These are phyloP conservation scores for Actinia equina DNA, from an alignment of 64 coral and sea anemone genomes.

Conservation along the genomic window DNA sequence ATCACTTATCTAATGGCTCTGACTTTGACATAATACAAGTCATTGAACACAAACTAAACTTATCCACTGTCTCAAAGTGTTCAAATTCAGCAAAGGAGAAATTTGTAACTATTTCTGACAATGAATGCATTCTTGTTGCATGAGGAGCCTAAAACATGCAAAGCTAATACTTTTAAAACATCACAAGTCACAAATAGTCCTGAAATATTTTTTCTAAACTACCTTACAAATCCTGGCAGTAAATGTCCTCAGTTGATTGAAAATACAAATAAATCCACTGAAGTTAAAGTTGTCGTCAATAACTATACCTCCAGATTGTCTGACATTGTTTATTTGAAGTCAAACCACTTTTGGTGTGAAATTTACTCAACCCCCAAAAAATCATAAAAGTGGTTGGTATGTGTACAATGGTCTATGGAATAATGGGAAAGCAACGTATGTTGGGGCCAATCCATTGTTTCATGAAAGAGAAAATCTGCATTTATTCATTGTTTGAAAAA, in stretches of 20 bases:
- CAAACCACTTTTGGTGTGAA: constrained; percentile 47
- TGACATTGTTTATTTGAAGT: constrained; percentile 44
- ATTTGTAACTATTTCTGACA: no score
- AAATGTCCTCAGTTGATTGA: no score
- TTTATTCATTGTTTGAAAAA: not conserved
- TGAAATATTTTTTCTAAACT: constrained; percentile 17
- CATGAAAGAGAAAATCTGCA: no score
- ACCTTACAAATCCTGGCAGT: not conserved
- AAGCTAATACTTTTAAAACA: not conserved
- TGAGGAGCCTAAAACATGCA: not conserved
- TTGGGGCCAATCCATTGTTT: constrained; percentile 35
- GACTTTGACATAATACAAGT: no score
- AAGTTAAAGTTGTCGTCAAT: constrained; percentile 17
- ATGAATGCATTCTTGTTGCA: not conserved
- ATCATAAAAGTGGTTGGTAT: constrained; percentile 38
- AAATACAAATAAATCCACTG: no score
- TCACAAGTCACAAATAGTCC: not conserved
- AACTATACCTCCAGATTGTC: constrained; percentile 17
- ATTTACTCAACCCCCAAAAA: no score
- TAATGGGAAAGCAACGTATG: constrained; percentile 35
- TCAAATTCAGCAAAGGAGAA: no score
- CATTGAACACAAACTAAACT: no score
- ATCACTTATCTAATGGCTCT: no score
- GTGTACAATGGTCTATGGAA: constrained; percentile 41
- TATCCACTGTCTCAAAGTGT: no score